Base-by-base conservation (phyloP, 1,140 invertebrate species). In the Chionoecetes opilio region DNA sequence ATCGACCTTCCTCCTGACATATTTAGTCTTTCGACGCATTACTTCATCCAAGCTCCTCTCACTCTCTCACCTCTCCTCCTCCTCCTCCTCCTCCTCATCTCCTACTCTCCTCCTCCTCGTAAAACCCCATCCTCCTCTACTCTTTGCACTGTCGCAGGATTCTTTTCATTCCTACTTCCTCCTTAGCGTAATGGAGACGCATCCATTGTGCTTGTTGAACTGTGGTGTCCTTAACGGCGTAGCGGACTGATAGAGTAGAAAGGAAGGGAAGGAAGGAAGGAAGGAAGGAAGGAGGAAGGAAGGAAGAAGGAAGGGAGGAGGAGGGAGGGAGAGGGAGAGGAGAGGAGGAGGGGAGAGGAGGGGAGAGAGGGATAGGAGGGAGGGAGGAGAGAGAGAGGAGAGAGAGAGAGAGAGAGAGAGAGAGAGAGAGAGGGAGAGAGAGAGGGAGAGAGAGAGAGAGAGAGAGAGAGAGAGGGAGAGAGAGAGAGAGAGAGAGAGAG, bases 121-220 rank as follows among this genome's bases (percentile, higher is more conserved):
- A 86, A 0, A 31, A 11, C 35, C 32, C 84, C 84, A 35, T 11
- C 84, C 9, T 26, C 84, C 84, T 34, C 82, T 34, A 34, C 82
- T 34, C 11, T 29, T 34, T n/a, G 9, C 29, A n/a, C 82, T 34
- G 29, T 84, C 32, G 3, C 0, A 84, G 35, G 35, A 34, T 34
- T 38, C 32, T 32, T 86, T 86, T 86, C 84, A 86, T 31, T 34
- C 31, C 32, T 32, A 86, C 31, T 86, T n/a, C 84, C 84, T 32
- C 84, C 84, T 86, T 86, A 86, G 84, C 84, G 84, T 86, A 86
- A 86, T 86, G 84, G 84, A 86, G 84, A 86, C 32, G 35, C 84
- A 86, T 34, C 84, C 84, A 86, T 86, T 86, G 84, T 86, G 14
- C 84, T 86, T 86, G 84, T 86, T 32, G 32, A 38, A 14, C 84